Percentiles rank a stretch among this genome's conserved stretches.
Evolutionary conservation across 2,888 invertebrate species (phyloP).

Genomic region (Clostera curtula): DNA sequence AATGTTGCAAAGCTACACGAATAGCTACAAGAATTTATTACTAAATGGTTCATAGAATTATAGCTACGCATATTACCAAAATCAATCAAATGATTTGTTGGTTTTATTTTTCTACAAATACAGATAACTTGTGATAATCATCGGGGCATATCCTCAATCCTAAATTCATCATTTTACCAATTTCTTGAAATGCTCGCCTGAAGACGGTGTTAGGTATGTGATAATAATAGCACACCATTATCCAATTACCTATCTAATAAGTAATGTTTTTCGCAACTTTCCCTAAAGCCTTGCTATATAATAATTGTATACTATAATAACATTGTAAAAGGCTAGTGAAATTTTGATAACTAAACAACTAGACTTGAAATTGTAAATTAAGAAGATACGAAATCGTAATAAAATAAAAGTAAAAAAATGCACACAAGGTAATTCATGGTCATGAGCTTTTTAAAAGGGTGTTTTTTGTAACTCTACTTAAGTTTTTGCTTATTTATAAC

Average conservation of each 20-base stretch:
- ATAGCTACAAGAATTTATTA: too few relatives aligned
- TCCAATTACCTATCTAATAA: too few relatives aligned
- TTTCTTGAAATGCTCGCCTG: slow-evolving; percentile 1
- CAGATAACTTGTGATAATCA: too few relatives aligned
- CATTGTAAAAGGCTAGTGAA: slow-evolving; percentile 73
- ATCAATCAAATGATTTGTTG: too few relatives aligned
- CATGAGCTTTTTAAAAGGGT: slow-evolving; percentile 17
- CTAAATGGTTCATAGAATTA: too few relatives aligned
- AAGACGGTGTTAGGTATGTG: slow-evolving; percentile 5
- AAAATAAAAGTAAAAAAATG: slow-evolving; percentile 31
- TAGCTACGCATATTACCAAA: too few relatives aligned
- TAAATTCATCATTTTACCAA: too few relatives aligned
- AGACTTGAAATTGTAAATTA: slow-evolving; percentile 62
- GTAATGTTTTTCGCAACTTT: slow-evolving; percentile 34
- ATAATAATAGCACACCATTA: slow-evolving; percentile 26
- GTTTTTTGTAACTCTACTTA: slow-evolving; percentile 11
- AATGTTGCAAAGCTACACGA: too few relatives aligned
- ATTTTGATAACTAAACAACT: slow-evolving; percentile 70
- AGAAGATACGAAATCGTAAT: slow-evolving; percentile 47
- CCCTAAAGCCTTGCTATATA: slow-evolving; percentile 61
- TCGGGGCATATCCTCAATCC: too few relatives aligned
- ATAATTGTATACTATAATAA: slow-evolving; percentile 60
- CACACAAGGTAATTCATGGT: slow-evolving; percentile 13
- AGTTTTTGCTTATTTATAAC: slow-evolving; percentile 13
- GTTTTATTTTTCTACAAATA: too few relatives aligned